Evolutionary conservation across 2,797 vertebrate genomes (phyloP).

Genomic region (Myoxocephalus aenaeus): DNA sequence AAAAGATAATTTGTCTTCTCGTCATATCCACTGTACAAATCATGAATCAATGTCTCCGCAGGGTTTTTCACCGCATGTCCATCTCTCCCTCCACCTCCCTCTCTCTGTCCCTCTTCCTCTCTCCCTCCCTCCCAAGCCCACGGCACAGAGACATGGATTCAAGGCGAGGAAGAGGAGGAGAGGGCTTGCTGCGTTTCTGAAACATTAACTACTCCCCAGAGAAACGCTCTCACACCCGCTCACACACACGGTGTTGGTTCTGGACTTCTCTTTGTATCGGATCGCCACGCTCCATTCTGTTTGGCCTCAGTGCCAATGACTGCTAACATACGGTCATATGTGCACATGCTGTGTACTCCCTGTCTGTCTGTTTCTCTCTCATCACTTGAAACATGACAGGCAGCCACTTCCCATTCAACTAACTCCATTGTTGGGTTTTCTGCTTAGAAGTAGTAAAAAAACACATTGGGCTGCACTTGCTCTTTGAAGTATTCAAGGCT

Average conservation of each 20-base stretch:
- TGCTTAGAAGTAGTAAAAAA: conserved; percentile 27
- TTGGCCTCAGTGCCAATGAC: conserved; percentile 46
- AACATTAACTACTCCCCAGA: conserved; percentile 69
- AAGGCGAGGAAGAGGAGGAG: conserved; percentile 2
- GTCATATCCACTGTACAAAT: neutral
- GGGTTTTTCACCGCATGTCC: conserved; percentile 46
- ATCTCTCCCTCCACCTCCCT: conserved; percentile 37
- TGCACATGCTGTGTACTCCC: conserved; percentile 48
- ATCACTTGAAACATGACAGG: conserved; percentile 54
- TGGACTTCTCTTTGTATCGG: conserved; percentile 33
- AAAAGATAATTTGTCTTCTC: neutral
- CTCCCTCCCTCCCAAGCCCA: conserved; percentile 4
- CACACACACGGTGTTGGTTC: conserved; percentile 30
- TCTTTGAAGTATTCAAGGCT: conserved; percentile 67
- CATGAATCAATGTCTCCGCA: no score
- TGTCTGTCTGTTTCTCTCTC: conserved; percentile 46
- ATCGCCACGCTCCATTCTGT: conserved; percentile 36
- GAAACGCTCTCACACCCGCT: conserved; percentile 32
- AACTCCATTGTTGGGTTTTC: conserved; percentile 53
- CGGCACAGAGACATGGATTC: conserved; percentile 33
- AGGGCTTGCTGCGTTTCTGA: conserved; percentile 57
- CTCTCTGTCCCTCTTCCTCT: conserved; percentile 43
- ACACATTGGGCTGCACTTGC: conserved; percentile 23
- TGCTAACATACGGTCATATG: conserved; percentile 66
- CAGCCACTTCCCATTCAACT: conserved; percentile 48